These are phyloP conservation scores for Cartodere bifasciata DNA, from an alignment of 2,888 invertebrate genomes.

Conservation along the genomic window DNA sequence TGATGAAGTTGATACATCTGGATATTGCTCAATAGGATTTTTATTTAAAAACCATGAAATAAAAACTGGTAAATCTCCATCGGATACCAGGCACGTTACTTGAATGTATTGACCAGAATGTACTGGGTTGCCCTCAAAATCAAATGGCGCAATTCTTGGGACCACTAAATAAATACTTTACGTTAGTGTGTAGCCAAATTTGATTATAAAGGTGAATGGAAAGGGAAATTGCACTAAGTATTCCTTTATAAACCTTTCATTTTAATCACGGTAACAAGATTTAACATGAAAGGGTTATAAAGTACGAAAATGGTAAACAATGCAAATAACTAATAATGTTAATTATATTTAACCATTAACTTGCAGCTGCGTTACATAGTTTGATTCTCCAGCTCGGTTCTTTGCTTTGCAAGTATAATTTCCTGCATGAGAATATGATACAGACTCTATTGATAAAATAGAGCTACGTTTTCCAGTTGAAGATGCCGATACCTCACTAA, in stretches of 20 bases:
- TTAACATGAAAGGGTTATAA: too few species aligned
- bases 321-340: too few species aligned
- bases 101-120: constrained; percentile 57
- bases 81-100: constrained; percentile 52
- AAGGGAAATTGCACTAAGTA: too few species aligned
- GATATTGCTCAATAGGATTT: neutral
- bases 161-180: constrained; percentile 44
- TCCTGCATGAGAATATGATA: constrained; percentile 56
- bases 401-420: constrained; percentile 55
- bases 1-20: neutral
- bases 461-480: constrained; percentile 39
- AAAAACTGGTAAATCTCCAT: neutral
- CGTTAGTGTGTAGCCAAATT: too few species aligned
- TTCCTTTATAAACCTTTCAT: too few species aligned
- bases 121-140: constrained; percentile 40
- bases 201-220: too few species aligned
- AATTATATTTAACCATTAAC: constrained; percentile 45
- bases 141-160: constrained; percentile 49
- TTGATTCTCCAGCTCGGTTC: constrained; percentile 51
- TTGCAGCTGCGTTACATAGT: constrained; percentile 47
- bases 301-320: too few species aligned
- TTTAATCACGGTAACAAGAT: too few species aligned
- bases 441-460: constrained; percentile 45
- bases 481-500: constrained; percentile 37
- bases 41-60: too few species aligned